Base-by-base conservation (phyloP, 2,113 vertebrate species). In the Pagrus major region DNA sequence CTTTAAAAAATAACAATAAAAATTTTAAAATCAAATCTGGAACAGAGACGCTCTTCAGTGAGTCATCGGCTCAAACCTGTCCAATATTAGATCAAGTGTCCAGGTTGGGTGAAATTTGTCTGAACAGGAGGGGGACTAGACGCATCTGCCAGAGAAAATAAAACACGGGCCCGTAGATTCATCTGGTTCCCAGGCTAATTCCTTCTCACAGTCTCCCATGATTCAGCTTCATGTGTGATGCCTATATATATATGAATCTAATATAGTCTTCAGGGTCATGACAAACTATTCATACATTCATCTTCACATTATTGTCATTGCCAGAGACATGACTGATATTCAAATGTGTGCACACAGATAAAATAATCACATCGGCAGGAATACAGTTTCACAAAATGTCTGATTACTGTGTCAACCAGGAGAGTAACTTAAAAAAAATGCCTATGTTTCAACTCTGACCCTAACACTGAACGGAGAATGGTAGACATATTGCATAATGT, bases 401-500 rank as follows among this genome's bases (percentile, higher is more conserved):
- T 18, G 21, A n/a, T n/a, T n/a, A n/a, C n/a, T n/a, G n/a, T 41
- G 44, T 35, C 31, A 81, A 31, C 25, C 31, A 7, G 44, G 15
- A 47, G 21, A 73, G 41, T 21, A n/a, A 27, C 64, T 54, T 58
- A 61, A 69, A 64, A 69, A 56, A 56, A 8, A 70, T 9, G 10
- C 1, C 31, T 83, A 80, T 77, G 67, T 60, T 64, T 16, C 33
- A 84, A 68, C 71, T 67, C 18, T 81, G 80, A 91, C 82, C 73
- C 78, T 10, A 61, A 85, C 39, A 71, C 33, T 18, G 12, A 46
- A 42, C 55, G 6, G n/a, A 52, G 27, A 70, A 31, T 20, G 20
- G 31, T 47, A 66, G 47, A 80, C 63, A 52, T 35, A 23, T 70
- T 56, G 68, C 35, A 73, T 55, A 65, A 78, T 60, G 59, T 23